Percentiles rank a stretch among this genome's conserved stretches.
These are phyloP conservation scores for Coendou prehensilis DNA, from an alignment of 2,797 vertebrate genomes.

Conservation along the genomic window DNA sequence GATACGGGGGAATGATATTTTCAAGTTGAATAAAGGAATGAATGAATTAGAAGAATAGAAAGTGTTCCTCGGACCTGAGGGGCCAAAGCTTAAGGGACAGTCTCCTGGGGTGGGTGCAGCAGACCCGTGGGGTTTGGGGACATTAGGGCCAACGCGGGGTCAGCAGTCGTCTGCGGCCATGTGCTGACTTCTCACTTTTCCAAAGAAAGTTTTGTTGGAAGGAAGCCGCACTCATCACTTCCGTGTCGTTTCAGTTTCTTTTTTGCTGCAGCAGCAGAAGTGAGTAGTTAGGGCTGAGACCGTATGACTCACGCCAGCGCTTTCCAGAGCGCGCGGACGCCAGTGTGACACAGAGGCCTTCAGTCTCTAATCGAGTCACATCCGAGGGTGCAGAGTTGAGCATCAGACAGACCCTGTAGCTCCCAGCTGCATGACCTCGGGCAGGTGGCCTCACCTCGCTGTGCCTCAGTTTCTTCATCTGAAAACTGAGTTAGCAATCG, in stretches of 20 bases:
- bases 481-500: neutral
- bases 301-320: neutral
- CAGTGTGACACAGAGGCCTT: neutral
- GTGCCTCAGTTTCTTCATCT: conserved; percentile 26
- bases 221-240: neutral
- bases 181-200: neutral
- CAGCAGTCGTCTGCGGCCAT: neutral
- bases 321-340: neutral
- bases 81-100: neutral
- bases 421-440: neutral
- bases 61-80: neutral
- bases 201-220: neutral
- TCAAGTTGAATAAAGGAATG: neutral
- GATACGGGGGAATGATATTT: neutral
- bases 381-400: neutral
- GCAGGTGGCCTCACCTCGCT: neutral
- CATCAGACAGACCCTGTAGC: neutral
- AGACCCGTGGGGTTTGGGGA: neutral
- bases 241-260: neutral
- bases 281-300: neutral
- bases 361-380: neutral
- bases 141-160: neutral
- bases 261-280: neutral
- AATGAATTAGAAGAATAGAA: neutral
- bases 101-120: neutral